These are phyloP conservation scores for Melinaea marsaeus DNA, from an alignment of 2,888 invertebrate genomes.

Conservation along the genomic window DNA sequence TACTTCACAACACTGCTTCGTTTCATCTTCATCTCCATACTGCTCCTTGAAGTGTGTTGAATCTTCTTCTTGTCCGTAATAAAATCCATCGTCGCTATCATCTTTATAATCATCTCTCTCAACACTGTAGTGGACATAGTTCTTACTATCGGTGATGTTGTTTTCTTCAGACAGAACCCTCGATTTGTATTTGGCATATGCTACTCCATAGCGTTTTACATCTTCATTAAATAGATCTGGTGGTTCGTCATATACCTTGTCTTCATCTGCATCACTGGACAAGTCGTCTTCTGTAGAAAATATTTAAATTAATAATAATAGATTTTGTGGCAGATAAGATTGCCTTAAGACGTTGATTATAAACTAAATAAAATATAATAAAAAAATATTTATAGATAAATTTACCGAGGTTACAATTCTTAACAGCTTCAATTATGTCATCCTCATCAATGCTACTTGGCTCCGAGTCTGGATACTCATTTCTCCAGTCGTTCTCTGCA, in stretches of 20 bases:
- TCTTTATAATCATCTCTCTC: conserved; percentile 55
- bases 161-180: conserved; percentile 55
- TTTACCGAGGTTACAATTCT: conserved; percentile 59
- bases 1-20: not conserved
- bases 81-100: conserved; percentile 68
- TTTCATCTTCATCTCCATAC: conserved; percentile 42
- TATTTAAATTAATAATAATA: not conserved
- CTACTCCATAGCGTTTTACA: conserved; percentile 79
- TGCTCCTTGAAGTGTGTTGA: conserved; percentile 55
- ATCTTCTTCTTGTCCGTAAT: conserved; percentile 67
- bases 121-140: conserved; percentile 46
- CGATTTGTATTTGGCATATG: conserved; percentile 83
- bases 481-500: conserved; percentile 86
- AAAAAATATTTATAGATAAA: not conserved
- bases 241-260: conserved; percentile 60
- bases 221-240: conserved; percentile 66
- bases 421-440: conserved; percentile 80
- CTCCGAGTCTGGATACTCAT: conserved; percentile 87
- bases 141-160: conserved; percentile 38
- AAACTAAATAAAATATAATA: too few species aligned
- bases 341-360: too few species aligned
- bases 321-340: too few species aligned
- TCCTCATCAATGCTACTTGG: conserved; percentile 79
- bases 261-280: conserved; percentile 71
- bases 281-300: conserved; percentile 56